These are phyloP conservation scores for Odobenus rosmarus DNA, from an alignment of 2,113 vertebrate species.

Conservation along the genomic window DNA sequence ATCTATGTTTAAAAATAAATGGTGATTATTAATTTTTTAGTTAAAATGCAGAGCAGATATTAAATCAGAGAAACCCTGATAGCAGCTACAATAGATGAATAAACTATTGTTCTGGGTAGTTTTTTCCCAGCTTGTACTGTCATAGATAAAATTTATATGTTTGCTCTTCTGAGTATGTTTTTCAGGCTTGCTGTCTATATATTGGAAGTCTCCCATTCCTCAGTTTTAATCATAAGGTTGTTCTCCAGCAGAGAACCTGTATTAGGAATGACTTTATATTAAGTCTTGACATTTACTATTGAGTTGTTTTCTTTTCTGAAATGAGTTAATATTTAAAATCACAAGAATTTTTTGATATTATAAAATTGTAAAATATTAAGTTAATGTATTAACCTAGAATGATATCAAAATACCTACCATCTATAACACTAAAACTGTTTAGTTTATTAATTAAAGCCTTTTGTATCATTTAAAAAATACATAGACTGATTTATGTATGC, in stretches of 20 bases:
- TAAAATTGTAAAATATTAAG: constrained; percentile 7
- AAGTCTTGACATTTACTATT: not conserved
- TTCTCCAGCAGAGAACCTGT: not conserved
- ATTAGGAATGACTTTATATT: not conserved
- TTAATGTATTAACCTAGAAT: not conserved
- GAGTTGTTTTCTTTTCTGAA: constrained; percentile 43
- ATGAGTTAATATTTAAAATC: constrained; percentile 28
- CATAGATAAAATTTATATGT: not conserved
- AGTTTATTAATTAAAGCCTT: constrained; percentile 6
- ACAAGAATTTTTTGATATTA: not conserved
- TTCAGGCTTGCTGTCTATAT: not conserved
- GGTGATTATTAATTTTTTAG: not conserved
- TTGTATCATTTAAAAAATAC: not conserved
- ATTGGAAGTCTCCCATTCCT: not conserved
- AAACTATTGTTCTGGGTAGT: not conserved
- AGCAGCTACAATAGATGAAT: not conserved
- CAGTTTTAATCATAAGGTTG: not conserved
- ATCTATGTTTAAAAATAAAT: constrained; percentile 30
- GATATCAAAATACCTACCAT: not conserved
- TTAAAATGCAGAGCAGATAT: not conserved
- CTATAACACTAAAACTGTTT: not conserved
- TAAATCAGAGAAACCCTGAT: not conserved
- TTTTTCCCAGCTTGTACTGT: not conserved
- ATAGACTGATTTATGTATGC: not conserved
- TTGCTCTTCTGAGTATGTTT: not conserved